Conservation (phyloP, 1,140 invertebrate species). For the Nilaparvata lugens region DNA sequence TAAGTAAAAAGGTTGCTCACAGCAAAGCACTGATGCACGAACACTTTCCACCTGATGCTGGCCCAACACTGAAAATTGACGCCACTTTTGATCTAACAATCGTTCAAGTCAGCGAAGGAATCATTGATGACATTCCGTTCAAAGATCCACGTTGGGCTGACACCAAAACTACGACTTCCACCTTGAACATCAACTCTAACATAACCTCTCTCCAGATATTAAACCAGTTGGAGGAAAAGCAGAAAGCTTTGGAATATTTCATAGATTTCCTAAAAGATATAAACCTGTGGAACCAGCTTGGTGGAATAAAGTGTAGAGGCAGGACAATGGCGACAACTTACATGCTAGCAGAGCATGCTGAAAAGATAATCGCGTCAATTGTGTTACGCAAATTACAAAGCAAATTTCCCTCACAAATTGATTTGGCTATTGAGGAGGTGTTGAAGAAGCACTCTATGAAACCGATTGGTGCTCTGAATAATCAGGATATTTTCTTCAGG, state of each 20-base stretch:
- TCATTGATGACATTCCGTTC: constrained; percentile 80
- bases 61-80: constrained; percentile 44
- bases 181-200: background rate
- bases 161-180: constrained; percentile 13
- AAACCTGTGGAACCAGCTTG: constrained; percentile 58
- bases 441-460: constrained; percentile 39
- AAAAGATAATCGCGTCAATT: constrained; percentile 66
- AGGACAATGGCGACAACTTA: constrained; percentile 51
- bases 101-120: constrained; percentile 59
- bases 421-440: constrained; percentile 47
- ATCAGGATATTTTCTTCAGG: constrained; percentile 62
- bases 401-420: constrained; percentile 43
- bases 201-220: constrained; percentile 60
- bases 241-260: constrained; percentile 63
- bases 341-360: constrained; percentile 57
- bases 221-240: constrained; percentile 78
- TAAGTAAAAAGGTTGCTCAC: constrained; percentile 45
- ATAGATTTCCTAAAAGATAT: constrained; percentile 66
- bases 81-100: constrained; percentile 55
- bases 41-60: constrained; percentile 49
- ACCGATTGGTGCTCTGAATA: constrained; percentile 46
- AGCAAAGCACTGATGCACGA: constrained; percentile 55
- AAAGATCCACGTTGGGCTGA: constrained; percentile 77
- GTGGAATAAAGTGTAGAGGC: constrained; percentile 45
- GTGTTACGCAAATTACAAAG: constrained; percentile 55